Percentiles rank a stretch among this genome's conserved stretches.
phyloP scores from a whole-genome alignment of 1,140 invertebrate genomes.

The Marisa cornuarietis region DNA sequence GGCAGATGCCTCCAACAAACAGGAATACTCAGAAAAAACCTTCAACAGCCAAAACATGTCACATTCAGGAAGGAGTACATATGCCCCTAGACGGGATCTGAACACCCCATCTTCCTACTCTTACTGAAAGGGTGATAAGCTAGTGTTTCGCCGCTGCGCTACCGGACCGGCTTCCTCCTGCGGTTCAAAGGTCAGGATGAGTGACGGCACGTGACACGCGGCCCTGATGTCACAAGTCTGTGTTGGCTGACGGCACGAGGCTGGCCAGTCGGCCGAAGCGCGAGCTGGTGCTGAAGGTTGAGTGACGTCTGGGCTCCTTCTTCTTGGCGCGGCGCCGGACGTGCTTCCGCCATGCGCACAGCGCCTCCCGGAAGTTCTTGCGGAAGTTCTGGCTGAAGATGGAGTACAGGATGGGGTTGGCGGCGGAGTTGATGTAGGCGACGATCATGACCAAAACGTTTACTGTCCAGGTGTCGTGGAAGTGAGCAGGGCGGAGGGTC shows the following conservation, averaged over 20 bases:
- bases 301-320: constrained; percentile 26
- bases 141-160: no score
- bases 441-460: constrained; percentile 63
- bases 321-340: constrained; percentile 11
- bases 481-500: constrained; percentile 49
- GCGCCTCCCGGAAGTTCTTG: constrained; percentile 26
- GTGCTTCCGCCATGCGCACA: neutral
- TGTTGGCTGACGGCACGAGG: constrained; percentile 31
- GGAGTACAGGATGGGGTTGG: constrained; percentile 66
- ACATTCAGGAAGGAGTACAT: no score
- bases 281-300: constrained; percentile 33
- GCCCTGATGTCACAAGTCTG: constrained; percentile 26
- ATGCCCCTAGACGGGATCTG: no score
- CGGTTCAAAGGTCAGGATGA: no score
- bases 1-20: no score
- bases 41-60: no score
- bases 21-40: no score
- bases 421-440: constrained; percentile 61
- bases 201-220: no score
- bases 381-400: constrained; percentile 66
- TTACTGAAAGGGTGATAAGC: no score
- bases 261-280: constrained; percentile 35
- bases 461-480: constrained; percentile 62
- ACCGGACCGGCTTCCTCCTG: no score
- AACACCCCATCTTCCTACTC: no score